Conservation (phyloP, 1,140 invertebrate genomes). For the Episyrphus balteatus region DNA sequence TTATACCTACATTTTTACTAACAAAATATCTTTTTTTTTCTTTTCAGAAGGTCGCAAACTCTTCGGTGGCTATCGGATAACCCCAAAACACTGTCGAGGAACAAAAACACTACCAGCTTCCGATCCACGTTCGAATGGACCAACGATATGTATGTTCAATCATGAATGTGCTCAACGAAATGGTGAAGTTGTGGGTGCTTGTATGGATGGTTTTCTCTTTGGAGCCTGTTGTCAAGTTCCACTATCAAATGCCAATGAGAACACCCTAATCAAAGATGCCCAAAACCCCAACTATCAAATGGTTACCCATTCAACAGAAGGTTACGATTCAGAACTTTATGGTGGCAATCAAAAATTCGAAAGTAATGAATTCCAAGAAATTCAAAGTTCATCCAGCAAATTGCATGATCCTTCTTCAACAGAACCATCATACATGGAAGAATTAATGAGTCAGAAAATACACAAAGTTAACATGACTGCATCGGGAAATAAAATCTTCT, state of each 20-base stretch:
- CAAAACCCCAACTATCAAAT: constrained; percentile 32
- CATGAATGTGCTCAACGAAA: constrained; percentile 72
- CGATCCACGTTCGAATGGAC: constrained; percentile 46
- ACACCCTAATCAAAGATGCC: constrained; percentile 30
- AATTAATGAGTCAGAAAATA: not conserved
- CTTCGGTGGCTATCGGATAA: constrained; percentile 77
- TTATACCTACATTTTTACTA: not conserved
- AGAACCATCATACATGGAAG: not conserved
- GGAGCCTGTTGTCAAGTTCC: constrained; percentile 76
- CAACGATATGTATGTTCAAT: constrained; percentile 89
- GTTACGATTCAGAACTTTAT: not conserved
- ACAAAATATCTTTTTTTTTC: not conserved
- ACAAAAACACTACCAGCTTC: constrained; percentile 42
- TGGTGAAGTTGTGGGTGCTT: constrained; percentile 75
- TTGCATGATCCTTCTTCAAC: not conserved
- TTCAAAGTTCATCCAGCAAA: not conserved
- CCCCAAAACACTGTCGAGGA: constrained; percentile 60
- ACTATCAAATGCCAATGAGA: constrained; percentile 26
- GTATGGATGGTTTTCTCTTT: constrained; percentile 78
- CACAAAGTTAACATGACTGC: no score
- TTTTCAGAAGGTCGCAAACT: constrained; percentile 56
- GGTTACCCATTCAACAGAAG: constrained; percentile 8
- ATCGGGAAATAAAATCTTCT: constrained; percentile 4
- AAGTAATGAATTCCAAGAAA: not conserved
- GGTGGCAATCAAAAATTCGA: constrained; percentile 1